Percentiles rank a stretch among this genome's conserved stretches.
Conservation (phyloP, 2,888 invertebrate genomes). For the Pseudeuparius sepicola region DNA sequence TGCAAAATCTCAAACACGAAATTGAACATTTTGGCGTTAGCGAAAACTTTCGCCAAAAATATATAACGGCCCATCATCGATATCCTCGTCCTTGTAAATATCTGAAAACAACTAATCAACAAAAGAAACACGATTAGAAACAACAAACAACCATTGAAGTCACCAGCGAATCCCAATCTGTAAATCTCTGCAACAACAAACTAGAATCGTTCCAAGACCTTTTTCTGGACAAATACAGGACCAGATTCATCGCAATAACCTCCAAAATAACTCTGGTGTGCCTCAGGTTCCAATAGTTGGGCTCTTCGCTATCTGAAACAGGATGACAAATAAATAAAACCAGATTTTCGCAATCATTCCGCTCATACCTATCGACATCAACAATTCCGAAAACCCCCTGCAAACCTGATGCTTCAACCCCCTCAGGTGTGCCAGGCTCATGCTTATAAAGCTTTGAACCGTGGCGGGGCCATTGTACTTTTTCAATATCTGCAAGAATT, state of each 20-base stretch:
- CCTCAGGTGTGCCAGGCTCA: constrained; percentile 23
- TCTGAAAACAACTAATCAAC: constrained; percentile 17
- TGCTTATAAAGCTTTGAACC: constrained; percentile 25
- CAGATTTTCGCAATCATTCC: not conserved
- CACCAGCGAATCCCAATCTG: constrained; percentile 26
- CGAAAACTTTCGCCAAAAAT: constrained; percentile 22
- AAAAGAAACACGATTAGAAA: constrained; percentile 9
- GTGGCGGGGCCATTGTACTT: constrained; percentile 21
- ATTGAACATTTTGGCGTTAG: constrained; percentile 17
- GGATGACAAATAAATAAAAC: constrained; percentile 4
- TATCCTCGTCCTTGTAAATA: constrained; percentile 18
- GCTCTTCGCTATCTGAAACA: constrained; percentile 19
- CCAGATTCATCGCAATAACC: constrained; percentile 24
- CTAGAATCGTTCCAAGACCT: constrained; percentile 15
- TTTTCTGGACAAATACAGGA: constrained; percentile 21
- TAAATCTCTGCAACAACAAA: constrained; percentile 21
- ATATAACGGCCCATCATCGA: constrained; percentile 25
- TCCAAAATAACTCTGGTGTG: constrained; percentile 22
- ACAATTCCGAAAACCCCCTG: constrained; percentile 15
- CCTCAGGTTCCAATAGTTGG: constrained; percentile 14
- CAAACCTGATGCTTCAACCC: constrained; percentile 13
- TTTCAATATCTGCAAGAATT: constrained; percentile 20
- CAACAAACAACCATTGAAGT: constrained; percentile 24
- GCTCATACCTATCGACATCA: constrained; percentile 23
- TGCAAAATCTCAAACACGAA: constrained; percentile 26